A percentile compares a stretch with the other conserved stretches of the same genome.
These are phyloP conservation scores for Gallinago media DNA, from an alignment of 2,113 vertebrate species.

Conservation along the genomic window DNA sequence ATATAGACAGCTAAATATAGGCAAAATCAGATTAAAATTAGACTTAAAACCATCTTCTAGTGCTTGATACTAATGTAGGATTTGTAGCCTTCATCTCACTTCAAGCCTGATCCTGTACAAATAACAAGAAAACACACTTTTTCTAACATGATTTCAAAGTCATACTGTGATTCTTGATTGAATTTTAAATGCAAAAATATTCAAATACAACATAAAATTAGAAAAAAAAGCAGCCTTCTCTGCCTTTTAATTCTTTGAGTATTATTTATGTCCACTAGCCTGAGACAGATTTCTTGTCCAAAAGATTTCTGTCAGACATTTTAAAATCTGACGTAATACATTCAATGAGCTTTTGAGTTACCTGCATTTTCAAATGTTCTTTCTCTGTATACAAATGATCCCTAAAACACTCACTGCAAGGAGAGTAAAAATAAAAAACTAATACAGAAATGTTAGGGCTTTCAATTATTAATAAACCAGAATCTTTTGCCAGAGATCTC, in stretches of 20 bases:
- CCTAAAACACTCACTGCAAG: neutral
- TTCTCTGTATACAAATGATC: neutral
- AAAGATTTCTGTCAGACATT: neutral
- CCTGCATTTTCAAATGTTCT: neutral
- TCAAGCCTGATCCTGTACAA: neutral
- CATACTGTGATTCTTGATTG: neutral
- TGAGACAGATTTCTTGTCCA: neutral
- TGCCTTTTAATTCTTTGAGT: neutral
- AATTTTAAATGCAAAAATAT: neutral
- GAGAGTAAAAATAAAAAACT: neutral
- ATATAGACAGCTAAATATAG: neutral
- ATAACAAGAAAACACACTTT: neutral
- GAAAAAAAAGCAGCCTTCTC: neutral
- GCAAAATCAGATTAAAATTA: neutral
- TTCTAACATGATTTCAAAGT: neutral
- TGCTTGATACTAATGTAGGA: neutral
- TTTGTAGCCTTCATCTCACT: neutral
- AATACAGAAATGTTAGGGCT: neutral
- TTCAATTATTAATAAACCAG: neutral
- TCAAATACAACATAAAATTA: neutral
- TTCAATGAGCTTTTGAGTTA: neutral
- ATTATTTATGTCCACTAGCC: neutral
- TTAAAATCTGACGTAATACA: neutral
- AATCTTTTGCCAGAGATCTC: neutral
- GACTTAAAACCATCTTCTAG: neutral